Base-by-base conservation (phyloP, 2,888 invertebrate genomes). In the Brenthis hecate region DNA sequence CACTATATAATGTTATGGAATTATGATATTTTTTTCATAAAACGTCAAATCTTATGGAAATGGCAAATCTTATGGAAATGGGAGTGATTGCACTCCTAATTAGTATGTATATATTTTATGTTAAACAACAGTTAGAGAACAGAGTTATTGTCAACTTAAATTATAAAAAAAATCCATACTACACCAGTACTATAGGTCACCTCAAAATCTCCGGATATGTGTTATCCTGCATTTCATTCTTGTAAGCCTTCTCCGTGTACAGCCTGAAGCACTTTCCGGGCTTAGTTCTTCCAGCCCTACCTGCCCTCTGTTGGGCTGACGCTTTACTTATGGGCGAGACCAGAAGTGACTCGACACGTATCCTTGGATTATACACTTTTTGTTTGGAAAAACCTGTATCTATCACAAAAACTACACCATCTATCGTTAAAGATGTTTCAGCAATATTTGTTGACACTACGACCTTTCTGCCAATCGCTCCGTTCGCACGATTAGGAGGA, bases 351-450 rank as follows among this genome's bases (percentile, higher is more conserved):
- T 99, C 99, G 5, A 99, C 99, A 13, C 99, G 95, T 77, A 90
- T 90, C 5, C 97, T 93, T 0, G 97, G 97, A 83, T 98, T 98
- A 84, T 97, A 98, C 6, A 98, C 98, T 93, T 99, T 99, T 86
- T 99, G 99, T 83, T 99, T 99, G 0, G 99, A 98, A 91, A 99
- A 99, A 13, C 99, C 99, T 0, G 99, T 99, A 90, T 99, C 99
- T 81, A 99, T 99, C 13, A 99, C 99, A 85, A 99, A 99, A 13
- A 99, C 99, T 1, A 99, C 99, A 60, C 99, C 99, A 81, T 99
- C 99, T 79, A 99, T 99, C 6, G 99, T 99, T 32, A 99, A 89
- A 0, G 99, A 99, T 0, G 99, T 99, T 92, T 99, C 99, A 0
- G 99, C 99, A 76, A 99, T 99, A 85, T 99, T 99, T 0, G 99